Percentiles rank a stretch among this genome's conserved stretches.
Conservation (phyloP, 2,888 invertebrate species). For the Chrysomela aeneicollis region DNA sequence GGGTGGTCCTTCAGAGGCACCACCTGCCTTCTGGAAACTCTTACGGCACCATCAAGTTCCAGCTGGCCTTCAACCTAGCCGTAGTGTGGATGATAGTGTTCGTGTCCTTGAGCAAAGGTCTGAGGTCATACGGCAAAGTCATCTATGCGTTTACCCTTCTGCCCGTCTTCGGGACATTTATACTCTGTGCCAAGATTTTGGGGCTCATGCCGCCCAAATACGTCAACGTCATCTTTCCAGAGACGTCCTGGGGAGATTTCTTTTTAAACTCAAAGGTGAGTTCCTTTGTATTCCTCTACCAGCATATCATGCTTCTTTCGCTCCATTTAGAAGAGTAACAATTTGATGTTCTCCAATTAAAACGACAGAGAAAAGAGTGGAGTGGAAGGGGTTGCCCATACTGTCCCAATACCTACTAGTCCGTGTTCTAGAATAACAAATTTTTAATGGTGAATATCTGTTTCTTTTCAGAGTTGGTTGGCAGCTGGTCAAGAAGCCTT, state of each 20-base stretch:
- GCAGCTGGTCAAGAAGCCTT: constrained; percentile 90
- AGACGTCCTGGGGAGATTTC: constrained; percentile 85
- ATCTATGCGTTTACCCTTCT: constrained; percentile 81
- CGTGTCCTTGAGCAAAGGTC: constrained; percentile 85
- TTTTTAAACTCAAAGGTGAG: constrained; percentile 81
- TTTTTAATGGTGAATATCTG: too few relatives aligned
- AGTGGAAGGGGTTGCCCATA: too few relatives aligned
- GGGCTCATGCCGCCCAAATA: constrained; percentile 75
- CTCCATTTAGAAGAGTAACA: too few relatives aligned
- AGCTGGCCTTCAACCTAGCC: constrained; percentile 88
- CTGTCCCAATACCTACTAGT: too few relatives aligned
- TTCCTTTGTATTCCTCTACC: constrained; percentile 26
- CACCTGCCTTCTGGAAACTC: constrained; percentile 56
- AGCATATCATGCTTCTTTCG: too few relatives aligned
- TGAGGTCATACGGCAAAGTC: constrained; percentile 85
- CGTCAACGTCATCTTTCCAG: constrained; percentile 76
- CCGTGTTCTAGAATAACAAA: too few relatives aligned
- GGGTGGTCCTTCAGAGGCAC: constrained; percentile 78
- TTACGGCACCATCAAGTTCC: constrained; percentile 79
- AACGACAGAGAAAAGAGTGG: too few relatives aligned
- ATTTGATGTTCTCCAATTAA: too few relatives aligned
- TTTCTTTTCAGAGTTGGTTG: constrained; percentile 77
- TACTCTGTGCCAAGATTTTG: constrained; percentile 77
- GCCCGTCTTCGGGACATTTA: constrained; percentile 78
- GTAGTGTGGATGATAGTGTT: constrained; percentile 92